Evolutionary conservation across 2,888 invertebrate genomes (phyloP).

Genomic region (Netelia fuscicornis): DNA sequence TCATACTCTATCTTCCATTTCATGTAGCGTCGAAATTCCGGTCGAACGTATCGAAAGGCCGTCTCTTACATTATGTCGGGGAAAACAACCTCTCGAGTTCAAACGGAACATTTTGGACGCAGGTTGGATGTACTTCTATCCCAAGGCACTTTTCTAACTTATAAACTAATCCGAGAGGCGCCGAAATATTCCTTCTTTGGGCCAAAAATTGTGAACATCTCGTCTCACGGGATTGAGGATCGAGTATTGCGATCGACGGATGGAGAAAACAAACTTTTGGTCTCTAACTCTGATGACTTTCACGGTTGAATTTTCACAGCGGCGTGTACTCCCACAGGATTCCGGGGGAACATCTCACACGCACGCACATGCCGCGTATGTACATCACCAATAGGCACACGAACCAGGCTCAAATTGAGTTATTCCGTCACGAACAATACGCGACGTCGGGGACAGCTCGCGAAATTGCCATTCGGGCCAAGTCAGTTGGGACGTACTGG

Average conservation of each 20-base stretch:
- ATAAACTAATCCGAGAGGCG: no score
- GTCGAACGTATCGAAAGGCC: no score
- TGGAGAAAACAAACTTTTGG: no score
- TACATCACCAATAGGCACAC: background rate
- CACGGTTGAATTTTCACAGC: background rate
- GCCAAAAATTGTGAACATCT: no score
- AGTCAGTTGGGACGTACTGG: slow-evolving; percentile 57
- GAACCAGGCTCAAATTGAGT: slow-evolving; percentile 57
- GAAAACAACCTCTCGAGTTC: no score
- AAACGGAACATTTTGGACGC: no score
- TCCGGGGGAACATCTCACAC: background rate
- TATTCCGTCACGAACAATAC: slow-evolving; percentile 67
- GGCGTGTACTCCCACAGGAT: background rate
- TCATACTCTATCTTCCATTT: background rate
- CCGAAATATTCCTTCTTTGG: no score
- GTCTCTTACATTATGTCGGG: no score
- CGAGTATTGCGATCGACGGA: no score
- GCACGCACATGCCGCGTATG: background rate
- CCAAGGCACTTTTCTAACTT: background rate
- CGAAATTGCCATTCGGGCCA: slow-evolving; percentile 62
- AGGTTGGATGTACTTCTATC: background rate
- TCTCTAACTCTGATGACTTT: slow-evolving; percentile 1
- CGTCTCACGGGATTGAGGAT: no score
- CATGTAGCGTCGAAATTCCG: background rate
- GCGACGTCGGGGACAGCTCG: slow-evolving; percentile 56